Base-by-base conservation (phyloP, 2,888 invertebrate genomes). In the Drosophila dives region DNA sequence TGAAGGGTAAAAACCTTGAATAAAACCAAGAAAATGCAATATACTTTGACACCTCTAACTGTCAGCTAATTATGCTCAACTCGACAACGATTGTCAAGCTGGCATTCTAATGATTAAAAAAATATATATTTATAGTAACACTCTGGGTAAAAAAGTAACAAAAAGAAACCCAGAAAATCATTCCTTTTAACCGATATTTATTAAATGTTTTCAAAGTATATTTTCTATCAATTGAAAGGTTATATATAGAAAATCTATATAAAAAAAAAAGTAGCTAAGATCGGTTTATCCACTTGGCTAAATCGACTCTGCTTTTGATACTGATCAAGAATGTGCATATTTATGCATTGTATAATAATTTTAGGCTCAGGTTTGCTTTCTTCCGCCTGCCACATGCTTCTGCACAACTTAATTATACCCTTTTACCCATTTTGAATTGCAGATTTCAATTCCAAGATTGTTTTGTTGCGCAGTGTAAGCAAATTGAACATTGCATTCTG, bases 401-500 rank as follows among this genome's bases (percentile, higher is more conserved):
- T 23, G 45, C 45, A 8, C 23, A 7, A 23, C 15, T 15, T 45
- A 15, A 23, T 8, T 45, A 20, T 45, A 12, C 12, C 20, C 45
- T 20, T 45, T 45, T 45, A 45, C 3, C 7, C 3, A 45, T 12
- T 45, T 45, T 45, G 20, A 42, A 3, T 15, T 45, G 23, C 23
- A 23, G 45, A 45, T 23, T 15, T 1, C 8, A 15, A 45, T 15
- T 23, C 3, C 8, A 15, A 45, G 45, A 45, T 45, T 45, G 23
- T 12, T 56, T n/a, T 67, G 58, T 53, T 48, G 48, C 10, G 2
- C n/a, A 59, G 64, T 64, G 54, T 26, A 33, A 15, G 3, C 32
- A 11, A 15, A 32, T 6, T 51, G 50, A 8, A 38, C 50, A 55
- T 34, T 55, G 54, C 42, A 36, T 50, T 49, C 33, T 53, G 34